These are phyloP conservation scores for Shinisaurus crocodilurus DNA, from an alignment of 2,113 vertebrate genomes.

Conservation along the genomic window DNA sequence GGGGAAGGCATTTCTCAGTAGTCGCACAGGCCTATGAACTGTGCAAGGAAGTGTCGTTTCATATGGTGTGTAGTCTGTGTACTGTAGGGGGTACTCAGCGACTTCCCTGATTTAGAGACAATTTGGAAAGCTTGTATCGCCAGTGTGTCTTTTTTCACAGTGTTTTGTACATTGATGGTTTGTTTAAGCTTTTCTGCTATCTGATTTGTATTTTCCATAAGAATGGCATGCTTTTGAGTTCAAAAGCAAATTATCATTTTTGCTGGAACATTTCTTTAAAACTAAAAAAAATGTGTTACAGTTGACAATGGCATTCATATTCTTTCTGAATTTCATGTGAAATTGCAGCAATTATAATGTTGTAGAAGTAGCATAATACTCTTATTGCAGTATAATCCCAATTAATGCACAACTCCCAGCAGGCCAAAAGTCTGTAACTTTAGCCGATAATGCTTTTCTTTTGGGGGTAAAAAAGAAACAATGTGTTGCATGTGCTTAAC, in stretches of 20 bases:
- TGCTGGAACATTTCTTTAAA: background rate
- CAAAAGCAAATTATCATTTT: background rate
- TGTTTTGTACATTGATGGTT: background rate
- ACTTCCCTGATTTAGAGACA: background rate
- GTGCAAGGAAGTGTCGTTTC: background rate
- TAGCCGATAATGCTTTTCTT: background rate
- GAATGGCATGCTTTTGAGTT: background rate
- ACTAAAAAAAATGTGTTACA: background rate
- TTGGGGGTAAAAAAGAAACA: background rate
- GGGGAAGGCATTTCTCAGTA: too few species aligned
- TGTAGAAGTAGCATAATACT: background rate
- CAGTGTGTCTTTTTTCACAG: rapidly evolving
- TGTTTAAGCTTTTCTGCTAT: background rate
- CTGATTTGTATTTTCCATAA: background rate
- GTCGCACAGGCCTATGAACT: background rate
- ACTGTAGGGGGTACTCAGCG: background rate
- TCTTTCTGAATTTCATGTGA: conserved; percentile 2
- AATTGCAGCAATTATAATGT: conserved; percentile 19
- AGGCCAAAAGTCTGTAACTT: background rate
- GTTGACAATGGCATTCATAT: background rate
- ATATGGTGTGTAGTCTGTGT: too few species aligned
- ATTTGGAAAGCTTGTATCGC: background rate
- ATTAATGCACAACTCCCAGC: background rate
- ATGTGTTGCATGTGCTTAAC: background rate
- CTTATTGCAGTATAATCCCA: background rate